A percentile compares a stretch with the other conserved stretches of the same genome.
These are phyloP conservation scores for Enteromius trimaculatus DNA, from an alignment of 2,797 vertebrate species.

Conservation along the genomic window DNA sequence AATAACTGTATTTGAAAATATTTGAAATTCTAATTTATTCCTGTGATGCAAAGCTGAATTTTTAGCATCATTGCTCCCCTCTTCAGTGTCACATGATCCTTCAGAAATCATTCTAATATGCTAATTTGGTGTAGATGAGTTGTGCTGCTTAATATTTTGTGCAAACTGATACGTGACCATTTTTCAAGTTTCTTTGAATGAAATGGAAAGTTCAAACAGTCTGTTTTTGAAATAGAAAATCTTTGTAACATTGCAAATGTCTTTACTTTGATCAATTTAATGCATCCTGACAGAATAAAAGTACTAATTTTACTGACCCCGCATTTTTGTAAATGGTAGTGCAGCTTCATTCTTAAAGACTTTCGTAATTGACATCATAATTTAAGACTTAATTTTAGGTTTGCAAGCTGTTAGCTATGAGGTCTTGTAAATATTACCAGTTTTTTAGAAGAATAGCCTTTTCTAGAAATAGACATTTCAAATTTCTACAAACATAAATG, in stretches of 20 bases:
- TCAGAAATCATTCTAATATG: background rate
- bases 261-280: background rate
- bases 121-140: background rate
- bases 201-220: background rate
- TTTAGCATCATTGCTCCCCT: background rate
- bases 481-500: background rate
- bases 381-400: background rate
- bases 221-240: background rate
- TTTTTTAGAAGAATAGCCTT: background rate
- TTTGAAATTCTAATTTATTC: background rate
- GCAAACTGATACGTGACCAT: background rate
- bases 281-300: background rate
- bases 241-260: background rate
- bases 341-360: background rate
- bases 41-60: background rate
- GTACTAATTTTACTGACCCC: background rate
- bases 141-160: background rate
- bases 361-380: background rate
- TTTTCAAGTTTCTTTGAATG: background rate
- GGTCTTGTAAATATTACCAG: background rate
- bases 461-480: background rate
- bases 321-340: background rate
- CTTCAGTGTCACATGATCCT: background rate
- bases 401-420: background rate
- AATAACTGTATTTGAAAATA: background rate